Base-by-base conservation (phyloP, 1,140 invertebrate genomes). In the Heterodera schachtii region DNA sequence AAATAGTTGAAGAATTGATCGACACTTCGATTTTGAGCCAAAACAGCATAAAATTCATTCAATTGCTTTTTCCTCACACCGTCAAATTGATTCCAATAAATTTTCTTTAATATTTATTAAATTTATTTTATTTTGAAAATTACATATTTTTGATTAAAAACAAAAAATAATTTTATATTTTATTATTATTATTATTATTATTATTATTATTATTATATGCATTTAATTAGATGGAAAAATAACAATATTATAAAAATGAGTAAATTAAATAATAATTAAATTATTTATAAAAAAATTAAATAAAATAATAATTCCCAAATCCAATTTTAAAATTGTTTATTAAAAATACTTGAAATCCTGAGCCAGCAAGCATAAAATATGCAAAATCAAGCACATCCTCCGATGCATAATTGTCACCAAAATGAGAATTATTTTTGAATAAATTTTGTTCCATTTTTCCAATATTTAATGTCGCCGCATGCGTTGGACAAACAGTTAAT, bases 351-450 rank as follows among this genome's bases (percentile, higher is more conserved):
- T 83, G 82, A 73, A 83, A 83, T 19, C 82, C 82, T 16, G 81
- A 83, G 31, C 82, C 82, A 0, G 73, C 81, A 16, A 83, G 69
- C 71, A 83, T 77, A 64, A 84, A 83, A 83, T 84, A 83, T 16
- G 82, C 82, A 82, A 83, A 82, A 66, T 83, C 64, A n/a, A 80
- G 44, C 8, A 82, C 46, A 71, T 80, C 76, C 11, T 81, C 13
- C 3, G 21, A n/a, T 21, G 66, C 31, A 46, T 73, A 78, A 46
- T 81, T 44, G 49, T 52, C 75, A 11, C 46, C 46, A 6, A 6
- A 11, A 44, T 21, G 19, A 13, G 44, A 52, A 66, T 75, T 74
- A 44, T 49, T 66, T 41, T 43, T 13, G 73, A 82, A 83, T 6
- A 83, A 49, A 8, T 75, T 47, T 43, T 64, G 44, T 31, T 73